phyloP scores from a whole-genome alignment of 2,888 invertebrate genomes.

The Loripinus fragilis region DNA sequence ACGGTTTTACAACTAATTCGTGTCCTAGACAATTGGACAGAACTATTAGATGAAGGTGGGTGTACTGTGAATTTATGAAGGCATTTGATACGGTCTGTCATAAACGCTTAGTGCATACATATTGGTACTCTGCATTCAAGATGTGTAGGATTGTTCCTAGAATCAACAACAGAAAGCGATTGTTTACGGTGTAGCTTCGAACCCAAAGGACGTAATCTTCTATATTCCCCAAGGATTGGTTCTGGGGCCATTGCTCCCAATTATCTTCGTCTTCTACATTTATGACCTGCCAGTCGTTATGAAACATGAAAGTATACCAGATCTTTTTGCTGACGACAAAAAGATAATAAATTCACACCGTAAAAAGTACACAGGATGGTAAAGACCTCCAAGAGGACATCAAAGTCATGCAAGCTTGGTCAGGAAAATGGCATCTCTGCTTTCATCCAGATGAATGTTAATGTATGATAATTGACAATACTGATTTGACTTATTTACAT shows the following conservation, averaged over 20 bases:
- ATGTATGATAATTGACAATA: neutral
- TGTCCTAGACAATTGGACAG: no score
- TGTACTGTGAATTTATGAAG: constrained; percentile 15
- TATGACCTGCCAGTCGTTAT: neutral
- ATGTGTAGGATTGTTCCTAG: neutral
- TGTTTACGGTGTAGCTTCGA: neutral
- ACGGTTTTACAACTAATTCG: no score
- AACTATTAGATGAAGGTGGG: no score
- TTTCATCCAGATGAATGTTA: constrained; percentile 3
- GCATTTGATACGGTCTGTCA: constrained; percentile 6
- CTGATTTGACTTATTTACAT: constrained; percentile 6
- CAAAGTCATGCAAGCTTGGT: neutral
- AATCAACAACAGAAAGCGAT: neutral
- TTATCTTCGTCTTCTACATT: neutral
- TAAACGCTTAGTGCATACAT: neutral
- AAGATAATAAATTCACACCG: neutral
- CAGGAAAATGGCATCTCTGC: constrained; percentile 5
- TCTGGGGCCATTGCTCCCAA: neutral
- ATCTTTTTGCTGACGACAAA: neutral
- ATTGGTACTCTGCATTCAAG: neutral
- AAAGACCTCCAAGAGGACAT: neutral
- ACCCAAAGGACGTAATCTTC: neutral
- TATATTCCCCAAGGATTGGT: neutral
- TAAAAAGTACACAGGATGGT: neutral
- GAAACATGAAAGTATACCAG: neutral